Conservation (phyloP, 2,797 vertebrate genomes). For the Ctenochaetus hawaiiensis region DNA sequence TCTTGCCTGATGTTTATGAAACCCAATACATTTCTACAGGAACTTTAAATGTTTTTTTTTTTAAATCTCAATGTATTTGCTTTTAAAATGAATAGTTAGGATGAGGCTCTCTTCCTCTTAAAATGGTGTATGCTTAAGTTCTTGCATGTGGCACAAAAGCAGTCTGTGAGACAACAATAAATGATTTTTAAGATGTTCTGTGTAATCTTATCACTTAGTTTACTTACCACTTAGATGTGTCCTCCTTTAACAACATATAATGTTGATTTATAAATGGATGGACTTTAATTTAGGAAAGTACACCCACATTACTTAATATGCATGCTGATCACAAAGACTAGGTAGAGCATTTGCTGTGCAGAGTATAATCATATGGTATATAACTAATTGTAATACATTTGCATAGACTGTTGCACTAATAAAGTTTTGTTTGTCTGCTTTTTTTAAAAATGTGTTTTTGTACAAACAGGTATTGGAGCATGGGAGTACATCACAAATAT, state of each 20-base stretch:
- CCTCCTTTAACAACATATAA: not conserved
- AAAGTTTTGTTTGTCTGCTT: not conserved
- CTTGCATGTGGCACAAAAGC: not conserved
- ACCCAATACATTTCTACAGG: not conserved
- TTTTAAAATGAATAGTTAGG: not conserved
- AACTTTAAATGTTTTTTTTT: not conserved
- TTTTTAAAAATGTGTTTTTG: slow-evolving; percentile 27
- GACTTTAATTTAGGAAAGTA: not conserved
- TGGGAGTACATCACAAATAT: slow-evolving; percentile 93
- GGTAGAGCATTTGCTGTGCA: not conserved
- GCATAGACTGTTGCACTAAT: not conserved
- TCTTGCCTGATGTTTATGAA: not conserved
- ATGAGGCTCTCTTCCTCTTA: not conserved
- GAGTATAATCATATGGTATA: not conserved
- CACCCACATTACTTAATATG: too few species aligned
- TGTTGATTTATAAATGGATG: not conserved
- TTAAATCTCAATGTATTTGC: not conserved
- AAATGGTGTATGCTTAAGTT: not conserved
- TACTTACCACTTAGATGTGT: not conserved
- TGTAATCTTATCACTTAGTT: not conserved
- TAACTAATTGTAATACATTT: slow-evolving; percentile 5
- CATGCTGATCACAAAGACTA: too few species aligned
- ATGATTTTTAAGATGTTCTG: not conserved
- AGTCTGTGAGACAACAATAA: not conserved
- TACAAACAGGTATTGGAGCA: slow-evolving; percentile 90